These are phyloP conservation scores for Agriopis aurantiaria DNA, from an alignment of 2,888 invertebrate species.

Conservation along the genomic window DNA sequence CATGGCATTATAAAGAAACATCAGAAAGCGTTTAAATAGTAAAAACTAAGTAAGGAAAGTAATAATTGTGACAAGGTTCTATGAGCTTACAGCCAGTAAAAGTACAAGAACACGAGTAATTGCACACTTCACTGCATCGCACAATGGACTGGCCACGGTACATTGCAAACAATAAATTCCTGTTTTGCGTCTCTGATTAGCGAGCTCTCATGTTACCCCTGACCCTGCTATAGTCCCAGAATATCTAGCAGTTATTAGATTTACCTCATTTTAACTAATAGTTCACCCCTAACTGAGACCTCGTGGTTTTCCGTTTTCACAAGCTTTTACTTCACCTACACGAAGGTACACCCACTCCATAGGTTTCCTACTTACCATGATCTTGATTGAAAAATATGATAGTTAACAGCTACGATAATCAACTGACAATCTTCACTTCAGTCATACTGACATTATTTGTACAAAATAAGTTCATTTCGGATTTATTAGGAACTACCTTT, in stretches of 20 bases:
- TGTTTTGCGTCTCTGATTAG: conserved; percentile 84
- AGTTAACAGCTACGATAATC: too few relatives aligned
- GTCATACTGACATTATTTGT: too few relatives aligned
- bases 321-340: too few relatives aligned
- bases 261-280: neutral
- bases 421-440: too few relatives aligned
- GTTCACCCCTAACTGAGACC: neutral
- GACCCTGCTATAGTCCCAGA: conserved; percentile 54
- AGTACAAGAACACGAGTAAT: conserved; percentile 69
- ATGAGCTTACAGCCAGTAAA: conserved; percentile 32
- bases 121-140: conserved; percentile 77
- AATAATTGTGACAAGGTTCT: conserved; percentile 25
- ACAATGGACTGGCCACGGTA: conserved; percentile 81
- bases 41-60: neutral
- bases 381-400: too few relatives aligned
- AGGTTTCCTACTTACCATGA: too few relatives aligned
- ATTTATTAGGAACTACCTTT: too few relatives aligned
- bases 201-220: conserved; percentile 76
- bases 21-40: neutral
- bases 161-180: conserved; percentile 82
- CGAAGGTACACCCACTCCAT: too few relatives aligned
- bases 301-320: too few relatives aligned
- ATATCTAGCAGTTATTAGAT: conserved; percentile 53
- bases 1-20: neutral
- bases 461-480: too few relatives aligned